These are phyloP conservation scores for Glaucopsyche alexis DNA, from an alignment of 2,888 invertebrate genomes.

Conservation along the genomic window DNA sequence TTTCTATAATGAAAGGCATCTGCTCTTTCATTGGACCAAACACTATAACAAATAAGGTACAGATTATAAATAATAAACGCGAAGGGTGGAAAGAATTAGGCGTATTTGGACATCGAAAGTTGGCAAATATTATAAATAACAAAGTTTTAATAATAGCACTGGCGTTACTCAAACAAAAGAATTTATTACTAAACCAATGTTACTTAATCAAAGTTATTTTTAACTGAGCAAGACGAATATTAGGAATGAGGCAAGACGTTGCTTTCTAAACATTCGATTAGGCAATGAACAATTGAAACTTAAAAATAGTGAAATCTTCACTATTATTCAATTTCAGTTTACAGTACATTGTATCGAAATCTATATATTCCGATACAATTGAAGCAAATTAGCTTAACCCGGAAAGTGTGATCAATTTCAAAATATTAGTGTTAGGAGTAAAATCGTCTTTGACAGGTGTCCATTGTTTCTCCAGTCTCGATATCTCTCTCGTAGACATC, in stretches of 20 bases:
- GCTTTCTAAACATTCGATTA: too few relatives aligned
- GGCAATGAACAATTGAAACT: too few relatives aligned
- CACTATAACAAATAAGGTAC: constrained; percentile 41
- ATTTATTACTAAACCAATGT: neutral
- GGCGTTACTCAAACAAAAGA: constrained; percentile 40
- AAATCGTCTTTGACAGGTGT: constrained; percentile 40
- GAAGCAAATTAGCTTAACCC: constrained; percentile 4
- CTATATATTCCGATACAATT: too few relatives aligned
- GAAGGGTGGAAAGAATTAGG: constrained; percentile 54
- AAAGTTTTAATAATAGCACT: constrained; percentile 62
- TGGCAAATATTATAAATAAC: constrained; percentile 68
- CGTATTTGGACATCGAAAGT: constrained; percentile 51
- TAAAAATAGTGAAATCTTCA: too few relatives aligned
- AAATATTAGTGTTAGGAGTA: constrained; percentile 22
- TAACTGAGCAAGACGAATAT: too few relatives aligned
- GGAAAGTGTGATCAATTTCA: constrained; percentile 15
- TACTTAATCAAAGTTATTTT: too few relatives aligned
- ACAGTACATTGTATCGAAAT: too few relatives aligned
- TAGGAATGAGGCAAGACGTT: too few relatives aligned
- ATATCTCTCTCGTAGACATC: constrained; percentile 43
- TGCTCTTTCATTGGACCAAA: constrained; percentile 32
- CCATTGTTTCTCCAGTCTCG: constrained; percentile 42
- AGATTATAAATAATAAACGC: constrained; percentile 53
- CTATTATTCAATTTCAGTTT: too few relatives aligned
- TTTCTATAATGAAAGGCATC: too few relatives aligned